phyloP scores from a whole-genome alignment of 1,140 invertebrate genomes.

The Melipona quadrifasciata region DNA sequence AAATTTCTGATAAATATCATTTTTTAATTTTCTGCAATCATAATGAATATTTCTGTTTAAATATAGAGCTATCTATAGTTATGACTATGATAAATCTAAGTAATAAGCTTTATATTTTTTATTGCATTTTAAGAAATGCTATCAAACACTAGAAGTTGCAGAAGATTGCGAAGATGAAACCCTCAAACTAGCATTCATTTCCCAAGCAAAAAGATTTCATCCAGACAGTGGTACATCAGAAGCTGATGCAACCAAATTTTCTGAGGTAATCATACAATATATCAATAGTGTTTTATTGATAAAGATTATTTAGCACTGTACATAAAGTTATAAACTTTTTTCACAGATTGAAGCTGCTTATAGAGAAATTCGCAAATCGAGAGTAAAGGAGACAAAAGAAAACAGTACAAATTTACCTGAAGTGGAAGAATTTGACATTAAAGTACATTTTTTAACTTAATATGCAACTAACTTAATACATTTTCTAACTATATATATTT shows the following conservation, averaged over 20 bases:
- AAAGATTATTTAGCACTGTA: background rate
- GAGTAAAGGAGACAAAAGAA: constrained; percentile 79
- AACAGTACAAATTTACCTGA: constrained; percentile 80
- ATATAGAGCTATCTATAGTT: background rate
- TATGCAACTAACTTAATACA: constrained; percentile 23
- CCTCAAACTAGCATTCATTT: constrained; percentile 87
- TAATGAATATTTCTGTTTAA: background rate
- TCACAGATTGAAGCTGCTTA: constrained; percentile 83
- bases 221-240: constrained; percentile 88
- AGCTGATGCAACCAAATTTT: constrained; percentile 88
- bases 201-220: constrained; percentile 90
- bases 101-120: background rate
- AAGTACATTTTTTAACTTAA: constrained; percentile 68
- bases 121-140: constrained; percentile 84
- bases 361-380: constrained; percentile 76
- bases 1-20: background rate
- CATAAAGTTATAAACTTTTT: background rate
- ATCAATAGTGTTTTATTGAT: background rate
- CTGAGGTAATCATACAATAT: constrained; percentile 80
- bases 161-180: constrained; percentile 87
- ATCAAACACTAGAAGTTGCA: constrained; percentile 85
- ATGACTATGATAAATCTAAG: background rate
- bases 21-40: background rate
- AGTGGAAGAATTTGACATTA: constrained; percentile 81
- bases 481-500: constrained; percentile 14